Conservation (phyloP, 2,797 vertebrate species). For the Betta splendens region DNA sequence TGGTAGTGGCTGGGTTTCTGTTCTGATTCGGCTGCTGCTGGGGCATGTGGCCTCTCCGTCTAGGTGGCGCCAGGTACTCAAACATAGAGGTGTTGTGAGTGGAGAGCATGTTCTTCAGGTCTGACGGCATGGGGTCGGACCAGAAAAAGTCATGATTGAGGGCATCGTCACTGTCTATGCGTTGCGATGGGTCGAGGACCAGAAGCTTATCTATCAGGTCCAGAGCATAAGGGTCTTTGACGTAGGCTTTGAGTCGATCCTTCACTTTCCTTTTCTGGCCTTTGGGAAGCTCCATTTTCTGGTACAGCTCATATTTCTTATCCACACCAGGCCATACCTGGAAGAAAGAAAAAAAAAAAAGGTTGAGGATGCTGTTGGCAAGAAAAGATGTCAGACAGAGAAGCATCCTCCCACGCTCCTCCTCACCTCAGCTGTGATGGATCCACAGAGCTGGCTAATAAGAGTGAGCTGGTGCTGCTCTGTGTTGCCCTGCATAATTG, state of each 20-base stretch:
- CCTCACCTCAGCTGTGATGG: constrained; percentile 92
- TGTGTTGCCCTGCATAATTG: constrained; percentile 99
- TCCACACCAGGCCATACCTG: constrained; percentile 96
- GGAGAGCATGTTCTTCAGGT: constrained; percentile 98
- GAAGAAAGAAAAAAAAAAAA: rapidly evolving
- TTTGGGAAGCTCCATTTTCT: constrained; percentile 96
- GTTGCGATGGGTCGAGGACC: constrained; percentile 91
- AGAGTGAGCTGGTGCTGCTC: constrained; percentile 98
- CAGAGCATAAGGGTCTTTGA: constrained; percentile 93
- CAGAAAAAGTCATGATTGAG: constrained; percentile 99
- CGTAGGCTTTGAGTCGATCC: constrained; percentile 95
- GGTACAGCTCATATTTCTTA: constrained; percentile 94
- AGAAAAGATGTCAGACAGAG: too few relatives aligned
- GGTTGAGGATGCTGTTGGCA: neutral
- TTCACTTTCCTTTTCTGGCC: constrained; percentile 98
- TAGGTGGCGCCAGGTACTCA: constrained; percentile 93
- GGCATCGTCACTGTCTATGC: constrained; percentile 93
- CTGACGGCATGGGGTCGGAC: constrained; percentile 98
- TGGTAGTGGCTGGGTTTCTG: constrained; percentile 92
- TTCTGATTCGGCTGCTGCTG: constrained; percentile 94
- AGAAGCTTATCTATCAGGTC: constrained; percentile 96
- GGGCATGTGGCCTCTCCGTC: constrained; percentile 93
- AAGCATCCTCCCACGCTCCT: neutral
- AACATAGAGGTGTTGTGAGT: constrained; percentile 99
- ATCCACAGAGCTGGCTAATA: constrained; percentile 98